Percentiles rank a stretch among this genome's conserved stretches.
These are phyloP conservation scores for Pholis gunnellus DNA, from an alignment of 2,113 vertebrate genomes.

Conservation along the genomic window DNA sequence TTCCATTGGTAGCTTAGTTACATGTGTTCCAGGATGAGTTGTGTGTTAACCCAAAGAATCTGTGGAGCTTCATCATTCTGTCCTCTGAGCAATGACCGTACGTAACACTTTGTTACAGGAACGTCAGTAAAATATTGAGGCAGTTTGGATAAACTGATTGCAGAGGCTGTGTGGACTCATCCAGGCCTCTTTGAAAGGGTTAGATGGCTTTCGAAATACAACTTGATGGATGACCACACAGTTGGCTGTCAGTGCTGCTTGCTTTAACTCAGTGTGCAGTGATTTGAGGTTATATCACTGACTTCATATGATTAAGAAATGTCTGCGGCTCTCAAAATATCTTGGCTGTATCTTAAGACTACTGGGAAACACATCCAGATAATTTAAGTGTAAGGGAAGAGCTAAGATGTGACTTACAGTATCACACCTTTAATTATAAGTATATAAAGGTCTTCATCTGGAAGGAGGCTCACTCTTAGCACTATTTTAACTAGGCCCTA, in stretches of 20 bases:
- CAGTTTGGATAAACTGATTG: conserved; percentile 54
- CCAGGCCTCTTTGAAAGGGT: conserved; percentile 36
- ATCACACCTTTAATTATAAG: conserved; percentile 4
- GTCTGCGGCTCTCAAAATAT: conserved; percentile 9
- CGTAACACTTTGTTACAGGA: conserved; percentile 17
- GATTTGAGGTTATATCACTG: conserved; percentile 36
- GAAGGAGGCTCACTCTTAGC: neutral
- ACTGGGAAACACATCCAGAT: neutral
- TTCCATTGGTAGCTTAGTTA: neutral
- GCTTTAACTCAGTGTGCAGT: conserved; percentile 38
- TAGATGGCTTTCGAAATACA: conserved; percentile 41
- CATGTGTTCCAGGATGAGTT: neutral
- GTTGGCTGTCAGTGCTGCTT: conserved; percentile 36
- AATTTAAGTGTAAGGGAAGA: neutral
- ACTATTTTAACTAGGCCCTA: neutral
- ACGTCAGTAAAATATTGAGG: conserved; percentile 57
- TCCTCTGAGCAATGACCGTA: conserved; percentile 42
- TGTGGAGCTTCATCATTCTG: neutral
- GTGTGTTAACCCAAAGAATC: neutral
- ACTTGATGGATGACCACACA: conserved; percentile 56
- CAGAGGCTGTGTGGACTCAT: conserved; percentile 36
- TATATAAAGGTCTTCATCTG: conserved; percentile 4
- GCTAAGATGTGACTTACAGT: conserved; percentile 4
- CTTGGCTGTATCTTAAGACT: neutral
- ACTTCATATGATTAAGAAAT: conserved; percentile 18